Percentiles rank a stretch among this genome's conserved stretches.
phyloP scores from a whole-genome alignment of 2,797 vertebrate species.

The Anomalospiza imberbis region DNA sequence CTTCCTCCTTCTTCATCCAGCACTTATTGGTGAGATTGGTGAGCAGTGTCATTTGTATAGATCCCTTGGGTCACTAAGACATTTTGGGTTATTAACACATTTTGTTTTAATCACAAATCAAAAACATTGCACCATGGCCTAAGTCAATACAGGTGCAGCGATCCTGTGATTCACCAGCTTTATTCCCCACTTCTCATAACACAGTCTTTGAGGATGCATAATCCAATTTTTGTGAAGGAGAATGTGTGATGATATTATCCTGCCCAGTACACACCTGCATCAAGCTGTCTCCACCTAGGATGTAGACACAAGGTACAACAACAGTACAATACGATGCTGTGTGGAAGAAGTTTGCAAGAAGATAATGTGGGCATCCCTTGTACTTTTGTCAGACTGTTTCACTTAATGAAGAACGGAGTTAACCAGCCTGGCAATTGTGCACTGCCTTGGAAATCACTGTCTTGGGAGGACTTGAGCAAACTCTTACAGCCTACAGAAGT shows the following conservation, averaged over 20 bases:
- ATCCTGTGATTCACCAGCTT: not conserved
- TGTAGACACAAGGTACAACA: not conserved
- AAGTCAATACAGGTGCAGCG: not conserved
- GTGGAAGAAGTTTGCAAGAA: not conserved
- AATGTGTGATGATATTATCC: not conserved
- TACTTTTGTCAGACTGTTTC: not conserved
- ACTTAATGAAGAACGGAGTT: not conserved
- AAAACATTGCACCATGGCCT: not conserved
- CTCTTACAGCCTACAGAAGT: not conserved
- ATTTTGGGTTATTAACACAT: not conserved
- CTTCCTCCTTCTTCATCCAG: not conserved
- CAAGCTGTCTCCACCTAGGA: not conserved
- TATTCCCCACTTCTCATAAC: not conserved
- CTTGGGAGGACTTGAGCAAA: not conserved
- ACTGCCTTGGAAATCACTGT: not conserved
- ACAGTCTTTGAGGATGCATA: not conserved
- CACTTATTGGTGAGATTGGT: not conserved
- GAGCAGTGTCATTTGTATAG: accelerated
- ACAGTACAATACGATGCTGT: accelerated
- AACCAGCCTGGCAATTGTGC: not conserved
- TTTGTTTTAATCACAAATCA: not conserved
- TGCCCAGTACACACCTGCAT: not conserved
- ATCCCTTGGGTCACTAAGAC: too few relatives aligned
- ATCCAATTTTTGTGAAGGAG: not conserved
- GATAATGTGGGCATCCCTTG: not conserved